Conservation (phyloP, 2,113 vertebrate species). For the Vulpes ferrilata region DNA sequence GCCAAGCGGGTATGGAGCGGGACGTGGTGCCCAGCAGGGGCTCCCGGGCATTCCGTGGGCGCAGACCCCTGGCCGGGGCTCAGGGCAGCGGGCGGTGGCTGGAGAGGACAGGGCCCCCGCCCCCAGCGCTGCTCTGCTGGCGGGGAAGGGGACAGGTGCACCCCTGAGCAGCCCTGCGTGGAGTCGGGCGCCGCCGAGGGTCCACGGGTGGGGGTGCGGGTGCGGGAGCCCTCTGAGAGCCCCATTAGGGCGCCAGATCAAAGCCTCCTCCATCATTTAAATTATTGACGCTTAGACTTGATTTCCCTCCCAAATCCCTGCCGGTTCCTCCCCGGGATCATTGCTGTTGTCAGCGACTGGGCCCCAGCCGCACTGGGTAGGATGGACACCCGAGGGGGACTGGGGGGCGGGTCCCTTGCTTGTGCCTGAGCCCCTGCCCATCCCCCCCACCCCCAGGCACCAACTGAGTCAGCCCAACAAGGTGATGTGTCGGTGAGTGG, state of each 20-base stretch:
- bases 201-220: too few relatives aligned
- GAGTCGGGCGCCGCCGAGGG: neutral
- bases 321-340: neutral
- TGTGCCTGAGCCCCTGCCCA: neutral
- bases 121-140: neutral
- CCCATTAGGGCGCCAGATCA: neutral
- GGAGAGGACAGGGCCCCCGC: fast-evolving
- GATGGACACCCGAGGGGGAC: neutral
- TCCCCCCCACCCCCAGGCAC: fast-evolving
- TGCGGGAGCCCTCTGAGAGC: fast-evolving
- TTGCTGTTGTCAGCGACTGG: neutral
- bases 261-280: neutral
- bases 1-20: neutral
- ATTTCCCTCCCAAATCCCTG: neutral
- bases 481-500: neutral
- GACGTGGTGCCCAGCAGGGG: neutral
- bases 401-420: fast-evolving
- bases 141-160: neutral
- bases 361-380: neutral
- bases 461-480: neutral
- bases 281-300: neutral
- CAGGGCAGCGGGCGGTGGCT: neutral
- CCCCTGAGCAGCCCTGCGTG: neutral
- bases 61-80: fast-evolving
- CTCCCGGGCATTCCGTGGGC: neutral